Conservation (phyloP, 2,888 invertebrate genomes). For the Eupeodes latifasciatus region DNA sequence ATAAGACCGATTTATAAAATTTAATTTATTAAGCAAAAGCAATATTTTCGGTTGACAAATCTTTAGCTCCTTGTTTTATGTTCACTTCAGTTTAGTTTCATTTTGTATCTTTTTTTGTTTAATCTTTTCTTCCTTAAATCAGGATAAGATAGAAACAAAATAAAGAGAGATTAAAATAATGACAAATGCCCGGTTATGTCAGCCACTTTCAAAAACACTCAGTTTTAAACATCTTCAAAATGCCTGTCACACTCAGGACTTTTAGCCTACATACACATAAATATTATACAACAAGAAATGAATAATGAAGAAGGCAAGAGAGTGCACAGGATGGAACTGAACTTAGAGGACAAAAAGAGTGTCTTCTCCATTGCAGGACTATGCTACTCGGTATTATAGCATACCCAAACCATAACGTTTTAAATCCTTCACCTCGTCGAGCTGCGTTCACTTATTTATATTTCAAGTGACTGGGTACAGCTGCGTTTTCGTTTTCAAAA, state of each 20-base stretch:
- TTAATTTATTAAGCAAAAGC: too few relatives aligned
- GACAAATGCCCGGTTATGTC: conserved; percentile 24
- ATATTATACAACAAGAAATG: not conserved
- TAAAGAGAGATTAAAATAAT: not conserved
- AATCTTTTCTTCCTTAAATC: not conserved
- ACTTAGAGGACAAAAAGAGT: conserved; percentile 24
- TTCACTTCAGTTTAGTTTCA: not conserved
- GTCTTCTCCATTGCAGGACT: conserved; percentile 37
- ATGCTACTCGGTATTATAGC: not conserved
- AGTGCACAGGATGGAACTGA: not conserved
- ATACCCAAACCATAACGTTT: conserved; percentile 4
- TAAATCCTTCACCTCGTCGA: conserved; percentile 36
- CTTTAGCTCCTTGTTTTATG: too few relatives aligned
- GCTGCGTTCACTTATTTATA: conserved; percentile 59
- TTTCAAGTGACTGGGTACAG: conserved; percentile 28
- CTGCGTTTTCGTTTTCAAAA: conserved; percentile 37
- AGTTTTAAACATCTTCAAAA: conserved; percentile 5
- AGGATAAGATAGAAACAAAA: not conserved
- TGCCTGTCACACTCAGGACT: conserved; percentile 21
- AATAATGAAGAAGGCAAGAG: conserved; percentile 19
- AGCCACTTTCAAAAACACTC: conserved; percentile 53
- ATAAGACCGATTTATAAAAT: too few relatives aligned
- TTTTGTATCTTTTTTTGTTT: not conserved
- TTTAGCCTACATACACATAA: not conserved
- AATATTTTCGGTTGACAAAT: too few relatives aligned